Evolutionary conservation across 92 coral and sea anemone species (phyloP), one percentile per base, ranked within the genome.

Genomic region (Actinostola sp.): DNA sequence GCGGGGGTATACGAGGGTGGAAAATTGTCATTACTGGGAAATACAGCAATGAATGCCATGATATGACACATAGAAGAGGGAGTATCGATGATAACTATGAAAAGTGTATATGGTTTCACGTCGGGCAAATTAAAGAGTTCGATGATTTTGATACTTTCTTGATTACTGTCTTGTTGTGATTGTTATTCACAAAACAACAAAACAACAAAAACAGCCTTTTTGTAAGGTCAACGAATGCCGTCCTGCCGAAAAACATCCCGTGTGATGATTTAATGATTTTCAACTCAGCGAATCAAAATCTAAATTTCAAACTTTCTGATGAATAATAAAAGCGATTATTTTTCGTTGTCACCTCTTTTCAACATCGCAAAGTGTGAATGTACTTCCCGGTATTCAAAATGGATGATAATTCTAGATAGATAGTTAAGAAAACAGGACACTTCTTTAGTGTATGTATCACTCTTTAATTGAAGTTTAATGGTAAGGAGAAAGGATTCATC

Each of bases 281-380:
- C 21, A 23, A 3, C 15, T 27, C 61, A 49, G 21, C 57, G 57
- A 67, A 67, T 67, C 39, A 67, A 14, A 23, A 49, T 17, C 28
- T 3, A 29, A n/a, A 27, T 67, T 67, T 67, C 7, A 2, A 28
- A 31, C 29, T 46, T 44, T 28, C 33, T 30, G 9, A 33, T 67
- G 23, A 67, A 67, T 67, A 27, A 44, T n/a, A 28, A 16, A 67
- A 29, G 60, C 59, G 15, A 31, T 46, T 67, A 49, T 67, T 27
- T 21, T 17, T 23, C 35, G 27, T 14, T 32, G 14, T 46, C 10
- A 2, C 8, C 7, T 17, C 19, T 46, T 46, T 7, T 6, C 53
- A 46, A 46, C 15, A 7, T 14, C 7, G 8, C 14, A 7, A 39
- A 39, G 45, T 39, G 45, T 14, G 45, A 39, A 7, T 39, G 7